Conservation (phyloP, 1,140 invertebrate genomes). For the Heliconius congener region DNA sequence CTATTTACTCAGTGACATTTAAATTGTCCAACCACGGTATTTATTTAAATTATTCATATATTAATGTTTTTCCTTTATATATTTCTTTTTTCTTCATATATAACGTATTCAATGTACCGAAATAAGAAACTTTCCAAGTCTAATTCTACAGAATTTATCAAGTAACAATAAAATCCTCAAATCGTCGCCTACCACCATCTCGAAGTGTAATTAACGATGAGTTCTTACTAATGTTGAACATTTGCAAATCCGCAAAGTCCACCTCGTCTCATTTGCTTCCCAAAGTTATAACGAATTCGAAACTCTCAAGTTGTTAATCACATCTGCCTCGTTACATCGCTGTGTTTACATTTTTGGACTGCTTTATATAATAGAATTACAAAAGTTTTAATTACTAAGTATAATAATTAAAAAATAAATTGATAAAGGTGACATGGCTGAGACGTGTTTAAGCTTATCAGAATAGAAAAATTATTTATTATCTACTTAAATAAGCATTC, state of each 20-base stretch:
- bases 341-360: not conserved
- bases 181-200: not conserved
- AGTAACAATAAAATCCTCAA: not conserved
- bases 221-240: not conserved
- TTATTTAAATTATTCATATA: too few species aligned
- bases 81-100: too few species aligned
- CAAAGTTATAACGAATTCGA: slow-evolving; percentile 8
- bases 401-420: not conserved
- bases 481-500: too few species aligned
- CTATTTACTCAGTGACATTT: too few species aligned
- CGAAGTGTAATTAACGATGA: not conserved
- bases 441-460: too few species aligned
- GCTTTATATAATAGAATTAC: not conserved
- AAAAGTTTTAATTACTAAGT: not conserved
- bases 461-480: too few species aligned
- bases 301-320: slow-evolving; percentile 17
- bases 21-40: too few species aligned
- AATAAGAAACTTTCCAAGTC: not conserved
- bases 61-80: too few species aligned
- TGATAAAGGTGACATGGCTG: not conserved
- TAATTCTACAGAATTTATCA: not conserved
- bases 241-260: not conserved
- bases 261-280: slow-evolving; percentile 5
- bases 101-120: too few species aligned
- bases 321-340: slow-evolving; percentile 13